A percentile compares a stretch with the other conserved stretches of the same genome.
Evolutionary conservation across 2,797 vertebrate genomes (phyloP).

Genomic region (Premnoplex brunnescens): DNA sequence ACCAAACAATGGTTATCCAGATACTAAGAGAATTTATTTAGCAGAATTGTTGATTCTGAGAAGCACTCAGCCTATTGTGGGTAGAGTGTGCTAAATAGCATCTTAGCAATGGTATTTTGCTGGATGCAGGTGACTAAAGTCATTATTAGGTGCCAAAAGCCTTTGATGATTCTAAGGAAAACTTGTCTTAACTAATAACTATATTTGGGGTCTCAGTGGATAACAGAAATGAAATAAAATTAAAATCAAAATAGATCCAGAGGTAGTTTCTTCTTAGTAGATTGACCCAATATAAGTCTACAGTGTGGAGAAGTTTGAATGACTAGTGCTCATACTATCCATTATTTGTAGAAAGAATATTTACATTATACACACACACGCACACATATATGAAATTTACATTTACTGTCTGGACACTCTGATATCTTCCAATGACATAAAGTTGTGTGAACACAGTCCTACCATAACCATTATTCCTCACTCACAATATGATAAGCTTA

Average conservation of each 20-base stretch:
- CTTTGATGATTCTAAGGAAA: neutral
- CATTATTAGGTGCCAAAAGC: neutral
- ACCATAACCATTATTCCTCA: neutral
- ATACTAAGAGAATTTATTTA: neutral
- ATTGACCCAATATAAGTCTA: neutral
- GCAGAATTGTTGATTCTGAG: neutral
- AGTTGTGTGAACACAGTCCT: neutral
- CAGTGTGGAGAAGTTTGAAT: neutral
- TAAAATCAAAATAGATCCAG: neutral
- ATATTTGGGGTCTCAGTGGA: neutral
- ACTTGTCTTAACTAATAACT: neutral
- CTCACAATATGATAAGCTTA: neutral
- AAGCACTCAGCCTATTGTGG: neutral
- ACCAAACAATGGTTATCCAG: neutral
- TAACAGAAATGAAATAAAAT: neutral
- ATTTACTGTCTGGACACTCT: neutral
- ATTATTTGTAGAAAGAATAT: neutral
- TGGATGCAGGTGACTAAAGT: neutral
- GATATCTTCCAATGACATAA: neutral
- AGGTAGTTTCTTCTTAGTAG: neutral
- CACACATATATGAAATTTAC: no score
- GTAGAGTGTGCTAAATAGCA: neutral
- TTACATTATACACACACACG: neutral
- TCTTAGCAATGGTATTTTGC: neutral
- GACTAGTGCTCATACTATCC: neutral